These are phyloP conservation scores for Dromaius novaehollandiae DNA, from an alignment of 2,113 vertebrate species.

Conservation along the genomic window DNA sequence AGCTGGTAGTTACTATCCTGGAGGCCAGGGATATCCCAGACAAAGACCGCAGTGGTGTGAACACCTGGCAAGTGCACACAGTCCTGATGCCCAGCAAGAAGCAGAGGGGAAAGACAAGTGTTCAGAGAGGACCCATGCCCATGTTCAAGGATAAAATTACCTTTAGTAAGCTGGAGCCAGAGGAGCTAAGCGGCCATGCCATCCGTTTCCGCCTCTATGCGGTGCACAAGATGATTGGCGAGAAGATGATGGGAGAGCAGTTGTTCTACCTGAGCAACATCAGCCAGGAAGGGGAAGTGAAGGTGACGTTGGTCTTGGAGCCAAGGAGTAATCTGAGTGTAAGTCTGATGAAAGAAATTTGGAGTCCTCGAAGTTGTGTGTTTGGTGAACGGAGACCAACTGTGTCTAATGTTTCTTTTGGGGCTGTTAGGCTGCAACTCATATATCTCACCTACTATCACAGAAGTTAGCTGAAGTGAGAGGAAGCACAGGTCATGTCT, in stretches of 20 bases:
- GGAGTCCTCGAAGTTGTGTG: background rate
- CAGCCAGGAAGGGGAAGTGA: conserved; percentile 71
- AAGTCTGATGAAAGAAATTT: conserved; percentile 54
- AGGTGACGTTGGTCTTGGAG: conserved; percentile 86
- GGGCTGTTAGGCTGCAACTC: background rate
- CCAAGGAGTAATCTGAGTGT: conserved; percentile 92
- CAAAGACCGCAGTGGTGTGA: conserved; percentile 90
- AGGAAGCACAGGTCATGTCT: background rate
- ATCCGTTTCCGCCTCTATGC: conserved; percentile 93
- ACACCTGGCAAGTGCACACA: conserved; percentile 90
- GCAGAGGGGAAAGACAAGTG: conserved; percentile 87
- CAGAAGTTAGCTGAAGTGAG: background rate
- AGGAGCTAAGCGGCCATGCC: conserved; percentile 80
- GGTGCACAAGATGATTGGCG: conserved; percentile 83
- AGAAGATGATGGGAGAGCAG: conserved; percentile 95
- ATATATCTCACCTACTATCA: background rate
- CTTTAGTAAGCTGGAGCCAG: conserved; percentile 83
- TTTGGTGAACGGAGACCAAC: background rate
- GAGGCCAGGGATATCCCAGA: conserved; percentile 87
- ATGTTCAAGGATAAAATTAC: conserved; percentile 89
- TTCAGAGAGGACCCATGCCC: conserved; percentile 85
- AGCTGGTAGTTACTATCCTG: conserved; percentile 85
- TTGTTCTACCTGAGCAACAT: conserved; percentile 83
- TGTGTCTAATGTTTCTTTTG: background rate
- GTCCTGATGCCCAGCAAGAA: conserved; percentile 92